Percentiles rank a stretch among this genome's conserved stretches.
phyloP scores from a whole-genome alignment of 2,888 invertebrate species.

The Caenorhabditis sp. region DNA sequence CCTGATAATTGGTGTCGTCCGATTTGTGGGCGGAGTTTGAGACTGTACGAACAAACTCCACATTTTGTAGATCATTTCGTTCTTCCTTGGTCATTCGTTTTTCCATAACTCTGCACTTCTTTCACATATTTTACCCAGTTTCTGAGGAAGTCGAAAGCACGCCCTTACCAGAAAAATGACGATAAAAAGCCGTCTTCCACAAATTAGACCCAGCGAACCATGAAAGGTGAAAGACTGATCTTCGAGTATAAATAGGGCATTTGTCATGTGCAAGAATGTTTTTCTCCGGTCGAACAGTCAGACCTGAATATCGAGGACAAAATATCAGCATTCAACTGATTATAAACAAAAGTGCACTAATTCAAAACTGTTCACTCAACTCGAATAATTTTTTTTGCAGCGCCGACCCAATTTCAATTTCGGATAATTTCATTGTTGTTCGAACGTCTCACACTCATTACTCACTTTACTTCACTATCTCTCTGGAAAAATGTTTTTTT shows the following conservation, averaged over 20 bases:
- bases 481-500: constrained; percentile 39
- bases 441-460: constrained; percentile 9
- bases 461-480: background rate
- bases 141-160: constrained; percentile 13
- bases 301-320: no score
- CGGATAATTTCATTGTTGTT: constrained; percentile 11
- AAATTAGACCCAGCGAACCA: constrained; percentile 19
- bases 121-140: background rate
- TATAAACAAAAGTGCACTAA: no score
- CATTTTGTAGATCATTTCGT: no score
- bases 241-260: constrained; percentile 26
- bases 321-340: no score
- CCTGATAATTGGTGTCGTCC: no score
- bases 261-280: constrained; percentile 3
- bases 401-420: background rate
- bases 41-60: no score
- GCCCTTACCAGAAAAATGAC: constrained; percentile 12
- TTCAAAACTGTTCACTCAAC: no score
- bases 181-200: constrained; percentile 19
- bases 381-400: no score
- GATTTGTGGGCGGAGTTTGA: no score
- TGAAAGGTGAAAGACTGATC: constrained; percentile 37
- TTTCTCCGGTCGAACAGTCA: no score
- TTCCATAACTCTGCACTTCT: background rate
- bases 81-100: no score